phyloP scores from a whole-genome alignment of 2,888 invertebrate species.

The Phoenoteleia sp. region DNA sequence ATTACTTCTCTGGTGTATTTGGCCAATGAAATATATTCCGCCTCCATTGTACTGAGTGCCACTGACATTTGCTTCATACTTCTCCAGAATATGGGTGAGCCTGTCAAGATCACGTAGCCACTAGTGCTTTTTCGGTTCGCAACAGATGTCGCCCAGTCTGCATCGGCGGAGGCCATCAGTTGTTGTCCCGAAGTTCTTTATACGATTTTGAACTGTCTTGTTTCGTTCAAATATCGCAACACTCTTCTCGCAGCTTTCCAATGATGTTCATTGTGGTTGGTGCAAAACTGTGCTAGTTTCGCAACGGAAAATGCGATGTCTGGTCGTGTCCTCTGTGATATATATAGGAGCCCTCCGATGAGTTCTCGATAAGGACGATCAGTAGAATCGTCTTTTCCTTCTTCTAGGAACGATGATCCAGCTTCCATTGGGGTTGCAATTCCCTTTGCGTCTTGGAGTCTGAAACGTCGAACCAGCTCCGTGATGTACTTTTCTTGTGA shows the following conservation, averaged over 20 bases:
- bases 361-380: conserved; percentile 65
- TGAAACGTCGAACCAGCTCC: conserved; percentile 57
- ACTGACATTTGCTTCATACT: conserved; percentile 52
- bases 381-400: neutral
- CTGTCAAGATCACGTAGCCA: conserved; percentile 56
- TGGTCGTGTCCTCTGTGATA: conserved; percentile 69
- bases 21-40: conserved; percentile 53
- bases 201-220: conserved; percentile 29
- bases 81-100: conserved; percentile 52
- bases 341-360: conserved; percentile 65
- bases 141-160: conserved; percentile 60
- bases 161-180: conserved; percentile 45
- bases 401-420: conserved; percentile 44
- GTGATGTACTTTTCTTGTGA: conserved; percentile 59
- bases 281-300: conserved; percentile 61
- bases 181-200: conserved; percentile 34
- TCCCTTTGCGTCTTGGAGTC: conserved; percentile 51
- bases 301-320: conserved; percentile 70
- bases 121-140: conserved; percentile 45
- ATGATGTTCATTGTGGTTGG: conserved; percentile 39
- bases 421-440: conserved; percentile 63
- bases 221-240: conserved; percentile 49
- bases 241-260: conserved; percentile 63
- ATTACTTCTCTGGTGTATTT: conserved; percentile 39
- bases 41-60: conserved; percentile 64